A percentile compares a stretch with the other conserved stretches of the same genome.
Evolutionary conservation across 2,797 vertebrate species (phyloP).

Genomic region (Anomalospiza imberbis): DNA sequence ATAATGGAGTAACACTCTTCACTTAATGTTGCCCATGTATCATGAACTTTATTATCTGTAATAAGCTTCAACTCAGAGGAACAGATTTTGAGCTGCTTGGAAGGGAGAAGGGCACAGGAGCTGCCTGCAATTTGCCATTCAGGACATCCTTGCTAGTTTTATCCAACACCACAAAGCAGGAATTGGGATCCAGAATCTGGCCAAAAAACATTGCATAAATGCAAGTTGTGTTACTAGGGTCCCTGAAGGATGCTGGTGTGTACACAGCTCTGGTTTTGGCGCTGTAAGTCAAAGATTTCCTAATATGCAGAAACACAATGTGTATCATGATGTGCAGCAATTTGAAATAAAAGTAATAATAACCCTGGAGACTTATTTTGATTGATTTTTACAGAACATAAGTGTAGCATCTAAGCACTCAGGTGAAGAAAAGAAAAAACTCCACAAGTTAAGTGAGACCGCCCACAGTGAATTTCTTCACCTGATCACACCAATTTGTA

Average conservation of each 20-base stretch:
- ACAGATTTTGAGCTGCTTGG: not conserved
- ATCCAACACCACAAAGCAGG: not conserved
- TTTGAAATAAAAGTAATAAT: not conserved
- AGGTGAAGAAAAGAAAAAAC: not conserved
- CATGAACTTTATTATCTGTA: not conserved
- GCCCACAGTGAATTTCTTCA: not conserved
- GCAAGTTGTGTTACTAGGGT: not conserved
- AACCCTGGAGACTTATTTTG: not conserved
- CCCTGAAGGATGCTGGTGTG: not conserved
- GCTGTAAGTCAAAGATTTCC: not conserved
- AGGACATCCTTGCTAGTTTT: not conserved
- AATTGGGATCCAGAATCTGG: not conserved
- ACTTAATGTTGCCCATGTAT: not conserved
- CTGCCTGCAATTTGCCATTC: not conserved
- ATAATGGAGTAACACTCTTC: not conserved
- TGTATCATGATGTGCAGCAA: not conserved
- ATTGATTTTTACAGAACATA: not conserved
- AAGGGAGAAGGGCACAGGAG: not conserved
- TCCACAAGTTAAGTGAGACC: not conserved
- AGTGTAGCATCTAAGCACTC: not conserved
- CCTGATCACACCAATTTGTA: slow-evolving; percentile 9
- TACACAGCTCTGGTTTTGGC: not conserved
- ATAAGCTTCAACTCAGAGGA: not conserved
- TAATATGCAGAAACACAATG: not conserved
- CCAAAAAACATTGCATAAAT: not conserved